Base-by-base conservation (phyloP, 2,888 invertebrate genomes). In the Cheilosia vulpina region DNA sequence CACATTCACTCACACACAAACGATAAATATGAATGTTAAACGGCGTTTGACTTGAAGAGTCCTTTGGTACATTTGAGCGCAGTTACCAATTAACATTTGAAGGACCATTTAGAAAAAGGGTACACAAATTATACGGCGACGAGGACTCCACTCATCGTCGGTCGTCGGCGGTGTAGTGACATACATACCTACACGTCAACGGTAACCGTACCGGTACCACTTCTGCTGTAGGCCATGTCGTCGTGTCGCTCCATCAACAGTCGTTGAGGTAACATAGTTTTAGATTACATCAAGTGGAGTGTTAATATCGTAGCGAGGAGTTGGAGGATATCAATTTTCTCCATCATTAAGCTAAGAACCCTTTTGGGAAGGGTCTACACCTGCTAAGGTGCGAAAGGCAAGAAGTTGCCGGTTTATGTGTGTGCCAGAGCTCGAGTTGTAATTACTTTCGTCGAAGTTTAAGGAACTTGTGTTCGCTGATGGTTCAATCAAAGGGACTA, bases 1-100 rank as follows among this genome's bases (percentile, higher is more conserved):
- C 27, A 27, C 27, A 5, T 6, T 27, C 27, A 27, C 27, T 5
- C 27, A 43, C 71, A 62, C 43, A 45, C 31, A 55, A 27, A 17
- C 38, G 9, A 11, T 17, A 57, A 21, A 19, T 24, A 13, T 43
- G 45, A 24, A 57, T 58, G 55, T 85, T 72, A 77, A 62, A 81
- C 50, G 52, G 81, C 76, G 76, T 85, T 85, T 76, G 85, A 43
- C 81, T 81, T 81, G 76, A 57, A 85, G 76, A 72, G 81, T 77
- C 85, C 85, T 85, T 72, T 57, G 81, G 85, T 77, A 85, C 76
- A 76, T 81, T 85, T 81, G 71, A 85, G 81, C 76, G 85, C 76
- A 85, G 72, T 85, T 85, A 80, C 85, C 85, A 85, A 85, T 85
- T 85, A 85, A 85, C 81, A 85, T 85, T 80, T 81, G 76, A 77